Percentiles rank a stretch among this genome's conserved stretches.
Conservation (phyloP, 35 echinoderm and acorn worm genomes). For the Diadema setosum region DNA sequence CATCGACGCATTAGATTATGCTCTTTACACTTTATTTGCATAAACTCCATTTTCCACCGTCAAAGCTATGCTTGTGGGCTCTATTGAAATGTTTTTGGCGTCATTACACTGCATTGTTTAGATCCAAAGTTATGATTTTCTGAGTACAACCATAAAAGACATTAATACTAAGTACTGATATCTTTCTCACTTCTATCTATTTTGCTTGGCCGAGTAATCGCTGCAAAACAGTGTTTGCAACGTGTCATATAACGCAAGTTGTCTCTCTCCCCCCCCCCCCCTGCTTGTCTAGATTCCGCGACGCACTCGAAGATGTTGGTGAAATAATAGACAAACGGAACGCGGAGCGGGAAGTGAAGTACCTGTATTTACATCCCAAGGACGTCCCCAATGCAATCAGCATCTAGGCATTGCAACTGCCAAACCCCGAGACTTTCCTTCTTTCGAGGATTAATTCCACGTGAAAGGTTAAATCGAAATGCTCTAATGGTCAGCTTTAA, state of each 20-base stretch:
- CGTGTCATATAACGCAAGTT: neutral
- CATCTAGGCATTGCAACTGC: neutral
- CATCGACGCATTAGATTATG: no score
- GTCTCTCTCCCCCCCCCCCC: neutral
- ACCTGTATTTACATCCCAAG: slow-evolving; percentile 42
- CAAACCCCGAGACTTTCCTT: neutral
- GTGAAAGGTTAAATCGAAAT: neutral
- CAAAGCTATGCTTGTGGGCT: no score
- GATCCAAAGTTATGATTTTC: no score
- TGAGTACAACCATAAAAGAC: no score
- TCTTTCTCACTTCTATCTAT: no score
- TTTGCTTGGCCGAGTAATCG: neutral
- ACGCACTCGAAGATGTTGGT: slow-evolving; percentile 17
- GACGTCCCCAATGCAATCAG: slow-evolving; percentile 75
- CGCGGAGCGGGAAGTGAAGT: neutral
- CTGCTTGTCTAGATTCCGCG: slow-evolving; percentile 22
- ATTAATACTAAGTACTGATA: no score
- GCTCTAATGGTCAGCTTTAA: neutral
- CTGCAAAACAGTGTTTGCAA: neutral
- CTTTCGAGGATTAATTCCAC: neutral
- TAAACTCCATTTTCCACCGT: no score
- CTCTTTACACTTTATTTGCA: no score
- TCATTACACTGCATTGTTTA: no score
- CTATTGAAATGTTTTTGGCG: no score
- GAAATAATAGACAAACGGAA: slow-evolving; percentile 53